These are phyloP conservation scores for Mylabris sibirica DNA, from an alignment of 2,888 invertebrate genomes.

Conservation along the genomic window DNA sequence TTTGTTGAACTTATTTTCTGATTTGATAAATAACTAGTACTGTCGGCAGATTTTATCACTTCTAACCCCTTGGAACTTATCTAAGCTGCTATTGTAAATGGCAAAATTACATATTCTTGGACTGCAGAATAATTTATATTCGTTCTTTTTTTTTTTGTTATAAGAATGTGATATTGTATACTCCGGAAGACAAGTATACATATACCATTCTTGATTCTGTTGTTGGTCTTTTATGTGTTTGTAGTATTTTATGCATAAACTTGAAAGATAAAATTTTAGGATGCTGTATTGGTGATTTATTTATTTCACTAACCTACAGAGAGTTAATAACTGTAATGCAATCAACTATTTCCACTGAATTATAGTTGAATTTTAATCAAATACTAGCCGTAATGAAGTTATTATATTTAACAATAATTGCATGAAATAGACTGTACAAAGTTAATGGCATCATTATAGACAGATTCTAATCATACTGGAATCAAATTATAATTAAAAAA, in stretches of 20 bases:
- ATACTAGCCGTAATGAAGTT: neutral
- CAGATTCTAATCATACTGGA: neutral
- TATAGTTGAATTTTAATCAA: neutral
- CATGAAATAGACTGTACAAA: neutral
- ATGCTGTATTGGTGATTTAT: too few relatives aligned
- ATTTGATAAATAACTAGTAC: conserved; percentile 2
- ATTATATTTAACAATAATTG: neutral
- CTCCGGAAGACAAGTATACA: too few relatives aligned
- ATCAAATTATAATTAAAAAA: neutral
- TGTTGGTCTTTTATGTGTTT: too few relatives aligned
- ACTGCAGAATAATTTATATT: neutral
- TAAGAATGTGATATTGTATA: too few relatives aligned
- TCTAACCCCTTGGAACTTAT: conserved; percentile 1
- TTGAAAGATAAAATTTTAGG: too few relatives aligned
- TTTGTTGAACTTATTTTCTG: neutral
- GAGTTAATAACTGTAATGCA: neutral
- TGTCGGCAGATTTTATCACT: conserved; percentile 8
- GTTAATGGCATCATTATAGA: neutral
- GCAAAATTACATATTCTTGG: conserved; percentile 4
- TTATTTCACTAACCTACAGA: neutral
- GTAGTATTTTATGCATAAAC: neutral
- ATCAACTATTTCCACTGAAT: neutral
- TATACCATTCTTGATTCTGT: too few relatives aligned
- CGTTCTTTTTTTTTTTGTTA: neutral
- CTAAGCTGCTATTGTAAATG: conserved; percentile 4